phyloP scores from a whole-genome alignment of 1,140 invertebrate species.

The Musca domestica region DNA sequence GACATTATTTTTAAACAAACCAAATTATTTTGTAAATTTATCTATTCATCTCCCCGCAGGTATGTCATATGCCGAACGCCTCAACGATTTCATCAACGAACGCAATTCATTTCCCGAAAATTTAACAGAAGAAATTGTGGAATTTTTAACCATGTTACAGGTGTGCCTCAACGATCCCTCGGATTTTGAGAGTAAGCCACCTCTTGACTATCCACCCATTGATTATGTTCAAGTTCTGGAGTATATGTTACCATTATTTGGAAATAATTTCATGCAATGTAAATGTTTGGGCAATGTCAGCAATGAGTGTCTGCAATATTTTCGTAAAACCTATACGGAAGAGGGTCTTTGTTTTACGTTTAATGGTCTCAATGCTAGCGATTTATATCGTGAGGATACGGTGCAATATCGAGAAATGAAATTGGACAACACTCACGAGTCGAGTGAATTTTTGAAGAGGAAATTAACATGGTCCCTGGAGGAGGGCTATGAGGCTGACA shows the following conservation, averaged over 20 bases:
- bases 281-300: slow-evolving; percentile 51
- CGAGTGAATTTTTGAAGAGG: slow-evolving; percentile 17
- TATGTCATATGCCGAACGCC: slow-evolving; percentile 15
- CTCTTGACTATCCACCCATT: slow-evolving; percentile 33
- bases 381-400: slow-evolving; percentile 58
- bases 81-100: slow-evolving; percentile 3
- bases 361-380: slow-evolving; percentile 62
- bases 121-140: slow-evolving; percentile 56
- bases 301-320: slow-evolving; percentile 58
- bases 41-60: neutral
- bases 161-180: slow-evolving; percentile 41
- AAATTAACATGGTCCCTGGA: slow-evolving; percentile 53
- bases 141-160: slow-evolving; percentile 51
- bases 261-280: slow-evolving; percentile 50
- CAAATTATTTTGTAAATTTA: too few relatives aligned
- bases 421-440: slow-evolving; percentile 21
- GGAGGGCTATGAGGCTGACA: slow-evolving; percentile 57
- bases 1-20: too few relatives aligned
- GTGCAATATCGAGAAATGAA: slow-evolving; percentile 33
- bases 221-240: slow-evolving; percentile 41
- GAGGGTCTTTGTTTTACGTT: slow-evolving; percentile 71
- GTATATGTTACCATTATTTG: slow-evolving; percentile 42
- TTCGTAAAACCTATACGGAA: slow-evolving; percentile 64
- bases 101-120: neutral
- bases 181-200: slow-evolving; percentile 34